Evolutionary conservation across 1,140 invertebrate species (phyloP).

Genomic region (Zaprionus gabonicus): DNA sequence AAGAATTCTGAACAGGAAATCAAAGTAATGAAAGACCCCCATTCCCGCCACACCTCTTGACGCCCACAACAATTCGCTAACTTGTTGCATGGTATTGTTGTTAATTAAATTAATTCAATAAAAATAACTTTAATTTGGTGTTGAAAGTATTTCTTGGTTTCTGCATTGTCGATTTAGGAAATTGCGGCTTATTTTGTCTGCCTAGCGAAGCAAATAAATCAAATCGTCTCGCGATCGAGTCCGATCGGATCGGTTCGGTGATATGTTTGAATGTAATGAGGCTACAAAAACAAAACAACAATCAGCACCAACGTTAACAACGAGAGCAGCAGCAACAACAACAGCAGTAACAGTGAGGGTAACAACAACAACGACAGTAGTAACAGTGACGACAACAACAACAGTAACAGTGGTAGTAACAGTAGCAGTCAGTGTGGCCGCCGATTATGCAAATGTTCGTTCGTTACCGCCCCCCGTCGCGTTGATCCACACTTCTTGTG

Average conservation of each 20-base stretch:
- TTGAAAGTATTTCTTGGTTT: slow-evolving; percentile 78
- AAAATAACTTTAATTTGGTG: slow-evolving; percentile 74
- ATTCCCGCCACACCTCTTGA: not conserved
- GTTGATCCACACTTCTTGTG: slow-evolving; percentile 13
- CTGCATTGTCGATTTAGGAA: slow-evolving; percentile 72
- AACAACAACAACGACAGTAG: slow-evolving; percentile 4
- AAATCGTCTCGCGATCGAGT: slow-evolving; percentile 59
- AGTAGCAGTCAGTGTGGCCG: slow-evolving; percentile 20
- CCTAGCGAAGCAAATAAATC: slow-evolving; percentile 76
- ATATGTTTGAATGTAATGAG: slow-evolving; percentile 76
- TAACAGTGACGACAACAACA: not conserved
- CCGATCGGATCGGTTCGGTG: slow-evolving; percentile 56
- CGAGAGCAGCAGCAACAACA: slow-evolving; percentile 6
- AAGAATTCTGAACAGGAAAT: slow-evolving; percentile 73
- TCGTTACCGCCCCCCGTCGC: not conserved
- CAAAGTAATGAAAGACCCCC: slow-evolving; percentile 14
- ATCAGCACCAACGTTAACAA: slow-evolving; percentile 58
- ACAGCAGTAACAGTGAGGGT: slow-evolving; percentile 3
- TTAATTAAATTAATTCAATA: slow-evolving; percentile 78
- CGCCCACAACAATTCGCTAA: slow-evolving; percentile 16
- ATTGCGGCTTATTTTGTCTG: slow-evolving; percentile 63
- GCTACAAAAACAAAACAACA: slow-evolving; percentile 58
- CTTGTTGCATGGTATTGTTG: slow-evolving; percentile 60
- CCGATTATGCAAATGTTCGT: slow-evolving; percentile 74
- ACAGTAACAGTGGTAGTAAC: slow-evolving; percentile 1